Evolutionary conservation across 2,113 vertebrate species (phyloP).

Genomic region (Lota lota): DNA sequence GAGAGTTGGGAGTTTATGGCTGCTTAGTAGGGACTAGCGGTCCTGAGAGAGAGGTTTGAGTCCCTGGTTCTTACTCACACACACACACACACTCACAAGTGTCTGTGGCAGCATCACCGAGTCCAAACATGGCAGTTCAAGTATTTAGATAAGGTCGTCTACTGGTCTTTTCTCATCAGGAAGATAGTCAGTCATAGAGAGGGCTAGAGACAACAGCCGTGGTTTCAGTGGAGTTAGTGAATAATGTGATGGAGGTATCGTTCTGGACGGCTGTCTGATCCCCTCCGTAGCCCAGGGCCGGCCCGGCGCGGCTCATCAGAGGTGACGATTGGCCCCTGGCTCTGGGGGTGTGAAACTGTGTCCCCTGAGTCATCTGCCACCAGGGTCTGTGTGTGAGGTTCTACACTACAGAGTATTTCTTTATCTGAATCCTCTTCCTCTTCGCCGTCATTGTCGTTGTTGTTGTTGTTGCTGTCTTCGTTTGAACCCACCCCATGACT

Average conservation of each 20-base stretch:
- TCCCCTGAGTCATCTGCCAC: slow-evolving; percentile 9
- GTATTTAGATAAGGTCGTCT: not conserved
- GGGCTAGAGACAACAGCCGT: not conserved
- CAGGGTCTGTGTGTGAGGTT: slow-evolving; percentile 21
- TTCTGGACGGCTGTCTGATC: slow-evolving; percentile 48
- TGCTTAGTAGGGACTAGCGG: too few relatives aligned
- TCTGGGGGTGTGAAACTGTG: slow-evolving; percentile 11
- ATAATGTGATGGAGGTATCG: slow-evolving; percentile 67
- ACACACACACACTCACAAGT: too few relatives aligned
- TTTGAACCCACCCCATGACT: slow-evolving; percentile 28
- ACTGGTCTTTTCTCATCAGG: too few relatives aligned
- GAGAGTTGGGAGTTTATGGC: too few relatives aligned
- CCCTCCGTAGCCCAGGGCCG: slow-evolving; percentile 40
- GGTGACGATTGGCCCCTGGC: slow-evolving; percentile 17
- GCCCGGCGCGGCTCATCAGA: slow-evolving; percentile 34
- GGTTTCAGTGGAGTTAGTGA: slow-evolving; percentile 37
- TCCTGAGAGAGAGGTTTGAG: not conserved
- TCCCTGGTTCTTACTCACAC: not conserved
- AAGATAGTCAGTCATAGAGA: not conserved
- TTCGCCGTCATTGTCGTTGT: too few relatives aligned
- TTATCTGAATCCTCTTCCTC: slow-evolving; percentile 12
- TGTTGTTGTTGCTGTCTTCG: slow-evolving; percentile 19
- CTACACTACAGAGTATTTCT: slow-evolving; percentile 24
- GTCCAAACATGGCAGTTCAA: not conserved
- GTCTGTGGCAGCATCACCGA: not conserved